A percentile compares a stretch with the other conserved stretches of the same genome.
phyloP scores from a whole-genome alignment of 2,888 invertebrate genomes.

The Xestia ashworthii region DNA sequence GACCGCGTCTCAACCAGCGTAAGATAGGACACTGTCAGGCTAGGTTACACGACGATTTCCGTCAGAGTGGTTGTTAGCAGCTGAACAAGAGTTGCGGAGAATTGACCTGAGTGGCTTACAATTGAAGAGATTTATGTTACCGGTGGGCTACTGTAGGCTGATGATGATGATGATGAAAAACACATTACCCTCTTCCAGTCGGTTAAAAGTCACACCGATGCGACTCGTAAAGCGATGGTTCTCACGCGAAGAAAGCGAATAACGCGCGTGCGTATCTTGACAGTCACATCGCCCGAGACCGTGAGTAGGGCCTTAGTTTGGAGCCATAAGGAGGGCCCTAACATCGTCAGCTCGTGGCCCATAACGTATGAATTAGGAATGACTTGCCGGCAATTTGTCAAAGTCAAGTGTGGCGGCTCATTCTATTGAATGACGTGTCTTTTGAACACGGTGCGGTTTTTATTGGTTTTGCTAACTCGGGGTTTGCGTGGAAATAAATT shows the following conservation, averaged over 20 bases:
- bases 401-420: constrained; percentile 50
- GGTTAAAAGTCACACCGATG: background rate
- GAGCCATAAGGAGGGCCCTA: background rate
- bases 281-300: background rate
- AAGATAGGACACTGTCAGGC: background rate
- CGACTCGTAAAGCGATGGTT: background rate
- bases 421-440: constrained; percentile 53
- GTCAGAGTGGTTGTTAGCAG: background rate
- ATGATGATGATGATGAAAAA: background rate
- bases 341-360: constrained; percentile 36
- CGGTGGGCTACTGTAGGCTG: background rate
- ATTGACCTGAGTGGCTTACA: background rate
- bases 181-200: too few species aligned
- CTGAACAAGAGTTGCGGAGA: background rate
- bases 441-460: constrained; percentile 42
- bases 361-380: constrained; percentile 60
- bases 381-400: constrained; percentile 62
- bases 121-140: background rate
- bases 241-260: background rate
- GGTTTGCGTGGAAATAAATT: background rate
- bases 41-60: background rate
- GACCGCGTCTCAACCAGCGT: background rate
- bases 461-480: constrained; percentile 42
- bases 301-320: background rate
- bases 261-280: background rate